Evolutionary conservation across 2,113 vertebrate genomes (phyloP), one percentile per base, ranked within the genome.

Genomic region (Lepidothrix coronata): DNA sequence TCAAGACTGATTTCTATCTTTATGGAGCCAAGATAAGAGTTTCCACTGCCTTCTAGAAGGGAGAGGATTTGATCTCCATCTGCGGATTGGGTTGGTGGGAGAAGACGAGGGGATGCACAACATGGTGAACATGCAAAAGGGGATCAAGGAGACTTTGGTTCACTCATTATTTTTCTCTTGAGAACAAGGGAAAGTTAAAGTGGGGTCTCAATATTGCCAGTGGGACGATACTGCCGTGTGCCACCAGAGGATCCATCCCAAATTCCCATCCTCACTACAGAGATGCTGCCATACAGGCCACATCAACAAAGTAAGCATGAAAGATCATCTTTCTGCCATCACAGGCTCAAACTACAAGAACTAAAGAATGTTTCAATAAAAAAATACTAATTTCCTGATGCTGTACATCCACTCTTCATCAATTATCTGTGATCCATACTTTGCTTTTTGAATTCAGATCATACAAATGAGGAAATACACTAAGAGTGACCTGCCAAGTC

Each of bases 401-500:
- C 83, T 68, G 82, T 57, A 84, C 80, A 71, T 84, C 39, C 73
- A 75, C 61, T 96, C 83, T 92, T 87, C 95, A 96, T 94, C 95
- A 96, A 93, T 96, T 95, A 96, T 71, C 93, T 68, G 52, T 81
- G 92, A 96, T 95, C 95, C 79, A 95, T 94, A 91, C 88, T 88
- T 91, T 61, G 82, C 92, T 88, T 96, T 95, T 72, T 86, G 88
- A 95, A 94, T 94, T 84, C 85, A 96, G 90, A 93, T 80, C 92
- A 94, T 81, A 93, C 49, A 91, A 93, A 96, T 77, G 89, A 91
- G 91, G 90, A 96, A 96, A 96, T 91, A 88, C 79, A 85, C 92
- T 84, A 59, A n/a, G 61, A 96, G 83, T 93, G 92, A 95, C 95
- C 96, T 96, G 96, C 92, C 96, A 97, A 92, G 93, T 74, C 72